These are phyloP conservation scores for Stichodactyla helianthus DNA, from an alignment of 64 coral and sea anemone genomes.

Conservation along the genomic window DNA sequence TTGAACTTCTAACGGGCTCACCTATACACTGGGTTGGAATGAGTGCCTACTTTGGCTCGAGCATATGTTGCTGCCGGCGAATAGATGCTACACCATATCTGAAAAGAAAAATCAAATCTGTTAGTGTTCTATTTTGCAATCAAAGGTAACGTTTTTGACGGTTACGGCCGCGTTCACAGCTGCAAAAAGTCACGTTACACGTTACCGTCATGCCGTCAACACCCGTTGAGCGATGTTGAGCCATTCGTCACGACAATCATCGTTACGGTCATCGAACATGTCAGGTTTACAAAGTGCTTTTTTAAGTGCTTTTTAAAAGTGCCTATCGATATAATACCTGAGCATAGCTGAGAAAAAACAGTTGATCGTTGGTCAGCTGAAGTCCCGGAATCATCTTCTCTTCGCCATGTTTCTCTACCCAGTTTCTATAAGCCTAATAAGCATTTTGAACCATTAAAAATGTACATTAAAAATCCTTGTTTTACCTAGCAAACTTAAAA, in stretches of 20 bases:
- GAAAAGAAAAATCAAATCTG: neutral
- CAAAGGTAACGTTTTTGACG: no score
- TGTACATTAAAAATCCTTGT: no score
- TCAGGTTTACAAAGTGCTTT: no score
- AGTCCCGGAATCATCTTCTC: slow-evolving; percentile 54
- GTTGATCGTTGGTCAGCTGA: slow-evolving; percentile 52
- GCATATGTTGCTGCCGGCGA: slow-evolving; percentile 21
- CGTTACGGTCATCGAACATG: no score
- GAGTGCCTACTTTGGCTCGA: slow-evolving; percentile 32
- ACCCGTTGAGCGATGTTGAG: no score
- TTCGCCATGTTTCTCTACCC: slow-evolving; percentile 33
- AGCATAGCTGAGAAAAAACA: slow-evolving; percentile 68
- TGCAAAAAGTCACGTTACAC: no score
- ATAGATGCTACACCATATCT: slow-evolving; percentile 51
- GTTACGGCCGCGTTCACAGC: no score
- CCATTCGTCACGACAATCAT: no score
- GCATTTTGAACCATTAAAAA: neutral
- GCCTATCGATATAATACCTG: slow-evolving; percentile 26
- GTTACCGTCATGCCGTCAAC: no score
- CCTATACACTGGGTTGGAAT: slow-evolving; percentile 38
- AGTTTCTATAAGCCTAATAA: slow-evolving; percentile 72
- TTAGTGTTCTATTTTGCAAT: no score
- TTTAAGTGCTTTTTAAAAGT: neutral
- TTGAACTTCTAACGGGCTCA: neutral
- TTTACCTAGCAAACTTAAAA: no score